phyloP scores from a whole-genome alignment of 2,797 vertebrate species.

The Oophaga sylvatica region DNA sequence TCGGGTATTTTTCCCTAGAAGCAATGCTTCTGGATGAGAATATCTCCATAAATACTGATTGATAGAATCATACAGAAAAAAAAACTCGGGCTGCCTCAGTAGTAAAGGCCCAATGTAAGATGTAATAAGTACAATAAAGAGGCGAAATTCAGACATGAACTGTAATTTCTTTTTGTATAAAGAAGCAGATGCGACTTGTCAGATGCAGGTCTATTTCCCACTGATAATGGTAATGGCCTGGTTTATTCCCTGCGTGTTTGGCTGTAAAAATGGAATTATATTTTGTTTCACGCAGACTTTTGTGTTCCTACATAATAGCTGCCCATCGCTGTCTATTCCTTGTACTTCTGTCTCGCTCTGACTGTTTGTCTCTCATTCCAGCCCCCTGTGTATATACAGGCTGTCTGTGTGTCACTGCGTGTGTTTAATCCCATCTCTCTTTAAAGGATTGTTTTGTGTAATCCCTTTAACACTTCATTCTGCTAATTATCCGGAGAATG shows the following conservation, averaged over 20 bases:
- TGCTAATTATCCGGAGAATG: slow-evolving; percentile 62
- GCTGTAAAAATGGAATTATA: background rate
- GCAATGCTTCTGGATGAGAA: too few species aligned
- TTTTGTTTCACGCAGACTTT: background rate
- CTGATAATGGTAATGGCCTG: background rate
- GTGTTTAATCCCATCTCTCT: slow-evolving; percentile 62
- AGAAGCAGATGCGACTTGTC: background rate
- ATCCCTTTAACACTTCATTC: slow-evolving; percentile 63
- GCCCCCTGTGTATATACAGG: slow-evolving; percentile 31
- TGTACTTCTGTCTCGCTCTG: slow-evolving; percentile 20
- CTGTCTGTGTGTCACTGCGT: slow-evolving; percentile 47
- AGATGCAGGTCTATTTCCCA: too few species aligned
- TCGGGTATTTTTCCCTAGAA: too few species aligned
- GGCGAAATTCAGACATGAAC: too few species aligned
- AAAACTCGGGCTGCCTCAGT: too few species aligned
- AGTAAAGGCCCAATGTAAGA: too few species aligned
- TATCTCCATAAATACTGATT: too few species aligned
- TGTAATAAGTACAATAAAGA: too few species aligned
- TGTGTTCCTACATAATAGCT: background rate
- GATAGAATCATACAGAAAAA: too few species aligned
- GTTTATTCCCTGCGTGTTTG: background rate
- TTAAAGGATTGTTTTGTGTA: slow-evolving; percentile 63
- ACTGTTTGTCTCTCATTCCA: slow-evolving; percentile 28
- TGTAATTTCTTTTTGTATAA: background rate
- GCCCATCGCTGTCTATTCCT: slow-evolving; percentile 10